phyloP scores from a whole-genome alignment of 2,888 invertebrate species.

The Tenthredo distinguenda region DNA sequence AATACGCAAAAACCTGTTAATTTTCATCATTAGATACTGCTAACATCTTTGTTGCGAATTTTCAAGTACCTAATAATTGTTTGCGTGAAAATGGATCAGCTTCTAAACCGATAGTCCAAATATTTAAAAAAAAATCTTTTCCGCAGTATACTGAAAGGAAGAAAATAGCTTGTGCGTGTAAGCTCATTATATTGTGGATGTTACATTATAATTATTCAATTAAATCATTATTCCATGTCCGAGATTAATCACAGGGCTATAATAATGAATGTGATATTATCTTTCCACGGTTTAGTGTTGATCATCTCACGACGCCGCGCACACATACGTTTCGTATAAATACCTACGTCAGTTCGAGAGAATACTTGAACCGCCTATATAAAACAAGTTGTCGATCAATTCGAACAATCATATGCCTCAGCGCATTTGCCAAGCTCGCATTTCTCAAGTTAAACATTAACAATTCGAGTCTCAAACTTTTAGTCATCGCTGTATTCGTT shows the following conservation, averaged over 20 bases:
- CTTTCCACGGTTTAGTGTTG: not conserved
- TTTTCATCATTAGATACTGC: not conserved
- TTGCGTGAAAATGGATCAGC: too few species aligned
- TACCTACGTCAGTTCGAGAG: not conserved
- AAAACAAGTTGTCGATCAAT: conserved; percentile 65
- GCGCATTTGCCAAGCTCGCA: conserved; percentile 61
- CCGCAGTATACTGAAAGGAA: too few species aligned
- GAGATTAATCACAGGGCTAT: not conserved
- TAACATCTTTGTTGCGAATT: not conserved
- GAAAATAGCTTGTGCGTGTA: too few species aligned
- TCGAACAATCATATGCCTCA: conserved; percentile 63
- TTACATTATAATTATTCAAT: not conserved
- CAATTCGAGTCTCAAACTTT: not conserved
- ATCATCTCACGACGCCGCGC: not conserved
- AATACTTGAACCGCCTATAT: conserved; percentile 59
- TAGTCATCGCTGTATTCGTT: not conserved
- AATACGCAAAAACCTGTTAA: not conserved
- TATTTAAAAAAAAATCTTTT: too few species aligned
- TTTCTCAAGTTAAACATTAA: not conserved
- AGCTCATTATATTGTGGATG: too few species aligned
- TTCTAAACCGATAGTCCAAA: too few species aligned
- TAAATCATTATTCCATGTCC: not conserved
- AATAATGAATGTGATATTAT: conserved; percentile 2
- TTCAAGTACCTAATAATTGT: not conserved
- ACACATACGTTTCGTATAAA: not conserved